Conservation (phyloP, 1,140 invertebrate genomes). For the Cardiocondyla obscurior region DNA sequence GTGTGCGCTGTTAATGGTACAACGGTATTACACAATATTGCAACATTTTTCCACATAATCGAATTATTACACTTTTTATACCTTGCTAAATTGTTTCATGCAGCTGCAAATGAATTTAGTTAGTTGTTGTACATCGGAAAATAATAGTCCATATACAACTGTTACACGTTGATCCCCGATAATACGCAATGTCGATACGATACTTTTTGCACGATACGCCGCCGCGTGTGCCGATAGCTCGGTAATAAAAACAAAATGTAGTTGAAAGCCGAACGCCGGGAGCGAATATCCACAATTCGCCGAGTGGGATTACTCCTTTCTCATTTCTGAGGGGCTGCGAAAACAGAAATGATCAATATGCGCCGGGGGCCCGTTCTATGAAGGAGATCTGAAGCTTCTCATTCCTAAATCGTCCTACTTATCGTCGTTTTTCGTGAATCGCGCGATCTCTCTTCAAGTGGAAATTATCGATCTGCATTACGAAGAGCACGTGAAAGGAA, state of each 20-base stretch:
- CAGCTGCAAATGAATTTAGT: slow-evolving; percentile 47
- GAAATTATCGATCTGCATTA: slow-evolving; percentile 36
- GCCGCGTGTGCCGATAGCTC: not conserved
- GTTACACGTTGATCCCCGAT: slow-evolving; percentile 36
- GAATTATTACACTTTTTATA: slow-evolving; percentile 20
- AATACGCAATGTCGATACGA: slow-evolving; percentile 40
- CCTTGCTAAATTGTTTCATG: slow-evolving; percentile 33
- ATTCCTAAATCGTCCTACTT: slow-evolving; percentile 16
- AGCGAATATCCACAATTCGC: slow-evolving; percentile 49
- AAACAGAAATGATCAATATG: slow-evolving; percentile 45
- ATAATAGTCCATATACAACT: not conserved
- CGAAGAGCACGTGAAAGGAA: not conserved
- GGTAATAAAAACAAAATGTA: slow-evolving; percentile 45
- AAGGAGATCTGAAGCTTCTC: slow-evolving; percentile 11
- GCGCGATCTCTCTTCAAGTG: slow-evolving; percentile 2
- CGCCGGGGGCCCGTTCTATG: not conserved
- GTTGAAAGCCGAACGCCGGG: slow-evolving; percentile 40
- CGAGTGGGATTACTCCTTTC: slow-evolving; percentile 21
- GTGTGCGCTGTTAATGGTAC: not conserved
- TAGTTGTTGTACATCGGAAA: slow-evolving; percentile 16
- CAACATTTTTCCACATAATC: not conserved
- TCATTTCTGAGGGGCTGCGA: not conserved
- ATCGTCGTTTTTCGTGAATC: slow-evolving; percentile 27
- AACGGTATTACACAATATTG: not conserved
- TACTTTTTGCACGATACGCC: slow-evolving; percentile 33